phyloP scores from a whole-genome alignment of 2,888 invertebrate species.

The Cantharis flavilabris region DNA sequence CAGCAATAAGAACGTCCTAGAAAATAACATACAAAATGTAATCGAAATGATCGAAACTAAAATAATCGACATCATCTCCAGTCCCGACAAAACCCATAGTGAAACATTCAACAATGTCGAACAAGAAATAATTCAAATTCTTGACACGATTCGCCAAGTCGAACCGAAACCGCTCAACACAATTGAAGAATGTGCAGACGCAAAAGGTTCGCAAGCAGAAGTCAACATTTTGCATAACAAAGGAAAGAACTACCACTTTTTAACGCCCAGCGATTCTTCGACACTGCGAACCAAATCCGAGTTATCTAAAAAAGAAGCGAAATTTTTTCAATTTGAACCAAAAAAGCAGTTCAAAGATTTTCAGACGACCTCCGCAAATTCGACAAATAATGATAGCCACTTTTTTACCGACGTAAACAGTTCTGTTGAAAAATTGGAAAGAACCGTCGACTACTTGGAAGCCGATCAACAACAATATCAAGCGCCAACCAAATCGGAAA shows the following conservation, averaged over 20 bases:
- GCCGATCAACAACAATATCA: neutral
- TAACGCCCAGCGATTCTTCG: neutral
- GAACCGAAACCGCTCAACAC: neutral
- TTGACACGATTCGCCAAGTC: conserved; percentile 3
- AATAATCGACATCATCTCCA: conserved; percentile 23
- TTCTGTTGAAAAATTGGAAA: neutral
- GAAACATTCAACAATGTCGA: conserved; percentile 21
- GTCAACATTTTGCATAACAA: neutral
- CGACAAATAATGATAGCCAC: neutral
- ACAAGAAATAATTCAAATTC: conserved; percentile 14
- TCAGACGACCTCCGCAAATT: neutral
- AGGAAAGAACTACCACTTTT: neutral
- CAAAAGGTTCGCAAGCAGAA: neutral
- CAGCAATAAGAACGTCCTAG: neutral
- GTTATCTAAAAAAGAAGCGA: neutral
- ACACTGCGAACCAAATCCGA: neutral
- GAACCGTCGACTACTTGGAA: neutral
- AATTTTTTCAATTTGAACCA: neutral
- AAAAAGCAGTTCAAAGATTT: neutral
- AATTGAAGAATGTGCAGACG: neutral
- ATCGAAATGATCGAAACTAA: conserved; percentile 26
- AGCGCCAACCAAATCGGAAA: neutral
- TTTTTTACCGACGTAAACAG: neutral
- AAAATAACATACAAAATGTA: conserved; percentile 19
- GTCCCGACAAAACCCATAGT: conserved; percentile 8